Percentiles rank a stretch among this genome's conserved stretches.
Evolutionary conservation across 2,888 invertebrate genomes (phyloP).

Genomic region (Mechanitis messenoides): DNA sequence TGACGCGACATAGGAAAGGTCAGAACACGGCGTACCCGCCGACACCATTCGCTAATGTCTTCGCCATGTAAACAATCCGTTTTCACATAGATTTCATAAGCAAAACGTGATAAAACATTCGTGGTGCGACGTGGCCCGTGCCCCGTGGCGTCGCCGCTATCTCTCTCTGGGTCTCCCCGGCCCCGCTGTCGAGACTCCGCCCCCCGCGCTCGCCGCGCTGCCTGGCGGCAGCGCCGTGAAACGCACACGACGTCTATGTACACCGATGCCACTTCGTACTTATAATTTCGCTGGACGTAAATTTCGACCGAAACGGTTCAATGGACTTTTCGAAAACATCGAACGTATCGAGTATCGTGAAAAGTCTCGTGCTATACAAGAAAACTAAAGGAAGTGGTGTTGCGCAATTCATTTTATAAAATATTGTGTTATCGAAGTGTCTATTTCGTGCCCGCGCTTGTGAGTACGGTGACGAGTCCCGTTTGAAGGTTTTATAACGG

Average conservation of each 20-base stretch:
- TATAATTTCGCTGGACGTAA: constrained; percentile 77
- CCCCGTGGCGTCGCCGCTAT: constrained; percentile 32
- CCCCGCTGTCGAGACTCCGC: constrained; percentile 58
- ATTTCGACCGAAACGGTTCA: constrained; percentile 76
- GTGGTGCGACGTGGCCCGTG: constrained; percentile 28
- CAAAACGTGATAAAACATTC: constrained; percentile 55
- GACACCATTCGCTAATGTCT: constrained; percentile 57
- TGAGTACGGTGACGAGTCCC: constrained; percentile 62
- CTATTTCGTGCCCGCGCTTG: constrained; percentile 68
- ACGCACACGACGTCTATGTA: constrained; percentile 59
- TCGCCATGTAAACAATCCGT: constrained; percentile 61
- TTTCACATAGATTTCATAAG: constrained; percentile 63
- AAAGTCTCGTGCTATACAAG: constrained; percentile 58
- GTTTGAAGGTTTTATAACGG: constrained; percentile 57
- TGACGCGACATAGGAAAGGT: constrained; percentile 69
- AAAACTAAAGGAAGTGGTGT: constrained; percentile 61
- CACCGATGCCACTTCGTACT: constrained; percentile 77
- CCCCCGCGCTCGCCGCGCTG: constrained; percentile 64
- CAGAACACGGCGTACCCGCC: constrained; percentile 51
- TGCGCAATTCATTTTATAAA: constrained; percentile 55
- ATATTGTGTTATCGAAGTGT: constrained; percentile 66
- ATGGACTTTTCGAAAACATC: constrained; percentile 74
- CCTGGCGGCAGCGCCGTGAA: constrained; percentile 65
- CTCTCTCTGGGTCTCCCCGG: constrained; percentile 51
- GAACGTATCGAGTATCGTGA: constrained; percentile 63